Evolutionary conservation across 2,113 vertebrate species (phyloP).

Genomic region (Siniperca chuatsi): DNA sequence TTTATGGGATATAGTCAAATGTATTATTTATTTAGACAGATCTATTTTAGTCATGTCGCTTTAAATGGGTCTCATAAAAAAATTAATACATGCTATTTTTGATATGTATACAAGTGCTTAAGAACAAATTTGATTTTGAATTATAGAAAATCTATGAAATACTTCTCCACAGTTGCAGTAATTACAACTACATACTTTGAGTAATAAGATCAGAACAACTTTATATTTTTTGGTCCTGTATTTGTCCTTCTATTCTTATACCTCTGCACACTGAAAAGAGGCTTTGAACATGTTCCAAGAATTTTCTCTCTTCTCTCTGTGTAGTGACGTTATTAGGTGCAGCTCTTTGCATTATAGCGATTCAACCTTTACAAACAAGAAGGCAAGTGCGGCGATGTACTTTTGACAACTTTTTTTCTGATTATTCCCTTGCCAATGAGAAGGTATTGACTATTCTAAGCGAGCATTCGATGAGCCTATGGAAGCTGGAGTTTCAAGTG

Average conservation of each 20-base stretch:
- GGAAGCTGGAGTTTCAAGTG: slow-evolving; percentile 58
- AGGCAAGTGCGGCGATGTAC: not conserved
- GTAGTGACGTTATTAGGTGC: not conserved
- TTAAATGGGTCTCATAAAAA: slow-evolving; percentile 4
- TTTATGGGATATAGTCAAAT: not conserved
- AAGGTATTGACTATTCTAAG: slow-evolving; percentile 62
- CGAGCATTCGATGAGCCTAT: slow-evolving; percentile 48
- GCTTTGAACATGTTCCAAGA: slow-evolving; percentile 20
- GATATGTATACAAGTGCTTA: not conserved
- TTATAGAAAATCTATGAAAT: not conserved
- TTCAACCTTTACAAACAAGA: slow-evolving; percentile 32
- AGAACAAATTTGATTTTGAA: not conserved
- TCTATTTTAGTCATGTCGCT: not conserved
- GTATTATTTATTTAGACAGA: slow-evolving; percentile 22
- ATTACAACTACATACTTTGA: not conserved
- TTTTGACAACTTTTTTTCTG: slow-evolving; percentile 48
- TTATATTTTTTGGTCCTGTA: not conserved
- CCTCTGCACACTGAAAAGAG: not conserved
- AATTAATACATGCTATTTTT: not conserved
- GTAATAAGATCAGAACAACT: not conserved
- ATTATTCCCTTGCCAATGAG: slow-evolving; percentile 63
- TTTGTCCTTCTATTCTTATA: not conserved
- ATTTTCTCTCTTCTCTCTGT: not conserved
- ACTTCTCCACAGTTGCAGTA: not conserved
- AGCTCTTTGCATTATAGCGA: slow-evolving; percentile 20